phyloP scores from a whole-genome alignment of 1,140 invertebrate species.

The Bombus pyrosoma region DNA sequence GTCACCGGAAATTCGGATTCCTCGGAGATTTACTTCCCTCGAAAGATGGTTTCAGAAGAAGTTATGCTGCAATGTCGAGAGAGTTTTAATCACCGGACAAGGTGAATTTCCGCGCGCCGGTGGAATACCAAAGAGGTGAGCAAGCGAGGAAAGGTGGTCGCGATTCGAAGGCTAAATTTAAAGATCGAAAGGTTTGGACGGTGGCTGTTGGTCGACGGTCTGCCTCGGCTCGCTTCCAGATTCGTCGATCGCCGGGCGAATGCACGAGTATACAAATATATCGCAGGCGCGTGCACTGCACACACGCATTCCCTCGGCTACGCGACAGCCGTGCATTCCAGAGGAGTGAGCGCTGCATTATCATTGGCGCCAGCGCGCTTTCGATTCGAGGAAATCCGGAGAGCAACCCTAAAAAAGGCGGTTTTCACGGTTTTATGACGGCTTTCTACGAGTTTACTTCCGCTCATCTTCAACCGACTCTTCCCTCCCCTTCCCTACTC shows the following conservation, averaged over 20 bases:
- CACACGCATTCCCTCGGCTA: constrained; percentile 38
- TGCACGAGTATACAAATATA: constrained; percentile 40
- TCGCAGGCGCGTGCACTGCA: constrained; percentile 39
- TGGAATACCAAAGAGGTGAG: too few species aligned
- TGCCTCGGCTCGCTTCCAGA: constrained; percentile 60
- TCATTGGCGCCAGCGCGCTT: constrained; percentile 59
- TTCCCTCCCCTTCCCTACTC: too few species aligned
- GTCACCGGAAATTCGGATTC: constrained; percentile 26
- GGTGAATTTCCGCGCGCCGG: too few species aligned
- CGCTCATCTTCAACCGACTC: background rate
- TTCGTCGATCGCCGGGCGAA: constrained; percentile 49
- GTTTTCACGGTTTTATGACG: constrained; percentile 56
- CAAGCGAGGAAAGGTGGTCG: constrained; percentile 18
- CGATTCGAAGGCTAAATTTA: constrained; percentile 33
- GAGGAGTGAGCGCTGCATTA: constrained; percentile 59
- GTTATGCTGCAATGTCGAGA: too few species aligned
- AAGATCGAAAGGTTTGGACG: constrained; percentile 44
- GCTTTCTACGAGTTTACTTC: background rate
- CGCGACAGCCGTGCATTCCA: constrained; percentile 63
- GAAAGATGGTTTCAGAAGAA: too few species aligned
- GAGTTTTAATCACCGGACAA: too few species aligned
- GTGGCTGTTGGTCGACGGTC: background rate
- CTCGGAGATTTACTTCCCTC: background rate
- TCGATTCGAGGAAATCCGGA: constrained; percentile 10
- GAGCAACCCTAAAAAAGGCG: constrained; percentile 48